phyloP scores from a whole-genome alignment of 2,888 invertebrate genomes.

The Cosmia trapezina region DNA sequence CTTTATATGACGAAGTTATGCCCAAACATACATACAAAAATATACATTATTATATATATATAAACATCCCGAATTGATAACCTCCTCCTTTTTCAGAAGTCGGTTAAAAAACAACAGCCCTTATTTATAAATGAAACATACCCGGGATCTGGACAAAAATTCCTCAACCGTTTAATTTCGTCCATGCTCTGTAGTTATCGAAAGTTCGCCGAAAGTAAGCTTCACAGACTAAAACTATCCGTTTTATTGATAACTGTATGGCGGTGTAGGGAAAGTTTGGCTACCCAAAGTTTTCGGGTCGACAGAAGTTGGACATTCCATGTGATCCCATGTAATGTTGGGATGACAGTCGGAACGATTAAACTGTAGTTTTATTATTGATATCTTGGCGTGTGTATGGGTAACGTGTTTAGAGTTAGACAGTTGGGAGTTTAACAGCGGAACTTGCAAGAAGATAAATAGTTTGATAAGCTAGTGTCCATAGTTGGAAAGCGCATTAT shows the following conservation, averaged over 20 bases:
- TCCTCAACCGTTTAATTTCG: background rate
- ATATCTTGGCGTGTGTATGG: slow-evolving; percentile 12
- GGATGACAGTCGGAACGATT: slow-evolving; percentile 32
- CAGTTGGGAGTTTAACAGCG: slow-evolving; percentile 10
- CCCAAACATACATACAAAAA: no score
- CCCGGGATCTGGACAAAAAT: background rate
- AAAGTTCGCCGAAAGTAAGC: background rate
- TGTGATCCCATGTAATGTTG: slow-evolving; percentile 17
- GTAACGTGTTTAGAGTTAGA: slow-evolving; percentile 15
- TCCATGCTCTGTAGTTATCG: background rate
- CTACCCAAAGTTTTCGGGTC: slow-evolving; percentile 16
- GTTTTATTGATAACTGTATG: slow-evolving; percentile 45
- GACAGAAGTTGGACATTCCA: slow-evolving; percentile 18
- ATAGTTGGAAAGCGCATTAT: background rate
- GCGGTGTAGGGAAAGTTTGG: slow-evolving; percentile 17
- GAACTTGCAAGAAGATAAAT: background rate
- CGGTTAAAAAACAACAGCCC: background rate
- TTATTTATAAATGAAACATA: background rate
- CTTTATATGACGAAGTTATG: no score
- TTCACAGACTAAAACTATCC: slow-evolving; percentile 35
- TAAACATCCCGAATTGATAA: no score
- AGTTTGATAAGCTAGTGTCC: background rate
- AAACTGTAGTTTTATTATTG: slow-evolving; percentile 42
- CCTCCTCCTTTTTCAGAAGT: no score
- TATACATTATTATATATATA: no score